phyloP scores from a whole-genome alignment of 1,140 invertebrate species.

The Harlomillsia oculata region DNA sequence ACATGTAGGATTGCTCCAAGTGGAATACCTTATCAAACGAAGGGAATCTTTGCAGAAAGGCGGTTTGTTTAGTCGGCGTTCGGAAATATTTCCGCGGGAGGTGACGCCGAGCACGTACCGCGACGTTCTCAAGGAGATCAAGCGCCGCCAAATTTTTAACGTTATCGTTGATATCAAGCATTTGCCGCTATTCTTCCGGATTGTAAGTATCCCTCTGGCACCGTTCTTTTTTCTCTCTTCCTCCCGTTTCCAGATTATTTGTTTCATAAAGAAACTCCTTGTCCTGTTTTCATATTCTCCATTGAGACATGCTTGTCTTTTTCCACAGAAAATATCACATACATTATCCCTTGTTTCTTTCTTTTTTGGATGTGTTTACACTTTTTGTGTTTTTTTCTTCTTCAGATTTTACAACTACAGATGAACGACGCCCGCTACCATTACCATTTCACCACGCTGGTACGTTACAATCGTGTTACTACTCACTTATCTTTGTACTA shows the following conservation, averaged over 20 bases:
- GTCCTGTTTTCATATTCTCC: neutral
- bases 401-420: constrained; percentile 78
- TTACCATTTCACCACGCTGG: constrained; percentile 86
- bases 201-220: constrained; percentile 51
- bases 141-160: constrained; percentile 71
- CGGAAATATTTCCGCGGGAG: constrained; percentile 74
- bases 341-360: no score
- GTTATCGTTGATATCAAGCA: constrained; percentile 71
- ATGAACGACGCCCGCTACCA: constrained; percentile 91
- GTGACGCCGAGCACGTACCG: constrained; percentile 62
- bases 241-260: neutral
- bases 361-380: neutral
- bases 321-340: neutral
- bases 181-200: constrained; percentile 66
- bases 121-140: constrained; percentile 64
- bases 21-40: constrained; percentile 70
- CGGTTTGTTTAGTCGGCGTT: constrained; percentile 34
- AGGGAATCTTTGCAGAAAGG: constrained; percentile 51
- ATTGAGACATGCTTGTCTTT: neutral
- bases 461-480: constrained; percentile 50
- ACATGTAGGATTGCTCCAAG: constrained; percentile 76
- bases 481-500: neutral
- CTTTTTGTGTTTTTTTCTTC: constrained; percentile 36
- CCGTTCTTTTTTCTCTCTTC: neutral
- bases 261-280: neutral